Evolutionary conservation across 2,113 vertebrate genomes (phyloP), one percentile per base, ranked within the genome.

Genomic region (Electrona antarctica): DNA sequence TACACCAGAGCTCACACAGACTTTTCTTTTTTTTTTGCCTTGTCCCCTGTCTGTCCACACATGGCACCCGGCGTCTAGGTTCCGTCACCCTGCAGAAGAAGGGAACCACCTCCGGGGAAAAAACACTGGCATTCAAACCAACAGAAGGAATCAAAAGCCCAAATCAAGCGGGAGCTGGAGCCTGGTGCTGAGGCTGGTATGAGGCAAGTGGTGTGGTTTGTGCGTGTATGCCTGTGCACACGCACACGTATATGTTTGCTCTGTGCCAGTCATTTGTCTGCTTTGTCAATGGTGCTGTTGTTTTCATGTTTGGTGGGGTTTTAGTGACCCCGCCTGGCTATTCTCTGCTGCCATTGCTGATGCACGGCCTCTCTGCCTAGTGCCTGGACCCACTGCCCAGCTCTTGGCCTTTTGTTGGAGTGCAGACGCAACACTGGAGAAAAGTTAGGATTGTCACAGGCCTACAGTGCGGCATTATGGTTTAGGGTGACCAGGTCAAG

Each of bases 101-200:
- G 74, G 71, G 54, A 46, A 54, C 52, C 57, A 21, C 45, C 69
- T 80, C 41, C 29, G 8, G 77, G 33, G 64, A 74, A 87, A 67
- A 56, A 66, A 51, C 12, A 28, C 57, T 61, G 33, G 33, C 33
- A 41, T 41, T 28, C 11, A 71, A 56, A 54, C 13, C 62, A 69
- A 62, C 59, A 14, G 54, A 69, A 58, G 58, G 60, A 47, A 45
- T 41, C 33, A 71, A 49, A 49, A 66, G 69, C 61, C 64, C 29
- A 68, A 69, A n/a, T 52, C 69, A 55, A 3, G 81, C 80, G 84
- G 81, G 79, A 87, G 82, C 71, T 82, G 83, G 85, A 87, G 78
- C 79, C 84, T 85, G 83, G 82, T 76, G 85, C 87, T 84, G 84
- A 88, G 88, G 88, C 90, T 91, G 90, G 88, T 87, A 92, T 92